phyloP scores from a whole-genome alignment of 1,140 invertebrate species.

The Coenobita brevimanus region DNA sequence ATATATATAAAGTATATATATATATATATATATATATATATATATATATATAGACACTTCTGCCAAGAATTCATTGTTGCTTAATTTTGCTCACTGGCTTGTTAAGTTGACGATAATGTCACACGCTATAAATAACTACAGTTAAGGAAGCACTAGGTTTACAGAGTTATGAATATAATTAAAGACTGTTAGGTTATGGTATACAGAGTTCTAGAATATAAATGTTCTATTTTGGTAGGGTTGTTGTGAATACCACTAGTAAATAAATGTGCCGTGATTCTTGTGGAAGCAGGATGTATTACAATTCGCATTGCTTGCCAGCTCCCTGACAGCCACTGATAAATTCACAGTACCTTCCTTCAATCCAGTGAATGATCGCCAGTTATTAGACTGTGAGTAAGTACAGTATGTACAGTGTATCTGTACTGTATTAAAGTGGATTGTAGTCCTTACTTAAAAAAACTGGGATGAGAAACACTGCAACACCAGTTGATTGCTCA shows the following conservation, averaged over 20 bases:
- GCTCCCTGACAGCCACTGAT: too few species aligned
- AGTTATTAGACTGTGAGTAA: too few species aligned
- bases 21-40: constrained; percentile 31
- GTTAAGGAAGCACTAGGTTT: constrained; percentile 20
- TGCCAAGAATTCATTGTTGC: constrained; percentile 26
- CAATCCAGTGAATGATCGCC: too few species aligned
- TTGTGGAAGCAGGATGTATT: too few species aligned
- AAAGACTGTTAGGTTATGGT: constrained; percentile 54
- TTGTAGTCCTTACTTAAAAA: too few species aligned
- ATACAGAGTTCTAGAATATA: constrained; percentile 57
- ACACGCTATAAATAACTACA: constrained; percentile 41
- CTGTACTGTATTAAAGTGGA: too few species aligned
- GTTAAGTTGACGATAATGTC: constrained; percentile 33
- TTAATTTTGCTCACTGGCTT: constrained; percentile 30
- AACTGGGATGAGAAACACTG: too few species aligned
- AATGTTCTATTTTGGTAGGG: constrained; percentile 66
- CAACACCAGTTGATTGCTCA: too few species aligned
- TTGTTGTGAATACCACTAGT: constrained; percentile 54
- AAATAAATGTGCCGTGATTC: too few species aligned
- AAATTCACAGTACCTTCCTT: too few species aligned
- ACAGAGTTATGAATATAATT: constrained; percentile 29
- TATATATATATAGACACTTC: constrained; percentile 19
- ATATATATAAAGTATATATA: background rate
- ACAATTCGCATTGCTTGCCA: too few species aligned
- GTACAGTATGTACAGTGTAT: too few species aligned